Evolutionary conservation across 2,113 vertebrate species (phyloP), one percentile per base, ranked within the genome.

Genomic region (Cyrtonyx montezumae): DNA sequence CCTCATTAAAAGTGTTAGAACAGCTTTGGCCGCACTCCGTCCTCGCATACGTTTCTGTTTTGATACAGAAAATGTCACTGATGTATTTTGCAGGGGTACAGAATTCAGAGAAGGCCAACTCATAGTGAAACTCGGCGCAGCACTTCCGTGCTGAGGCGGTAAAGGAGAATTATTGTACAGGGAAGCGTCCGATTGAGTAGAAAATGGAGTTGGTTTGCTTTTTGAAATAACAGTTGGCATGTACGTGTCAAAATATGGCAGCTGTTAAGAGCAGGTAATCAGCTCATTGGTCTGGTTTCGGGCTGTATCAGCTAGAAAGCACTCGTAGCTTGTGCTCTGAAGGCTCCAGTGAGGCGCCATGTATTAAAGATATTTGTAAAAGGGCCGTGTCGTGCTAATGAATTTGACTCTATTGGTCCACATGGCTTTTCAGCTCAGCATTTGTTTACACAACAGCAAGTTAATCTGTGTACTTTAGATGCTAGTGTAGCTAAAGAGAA

Each of bases 131-230:
- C 91, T 95, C 61, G 75, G 68, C 16, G 2, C 87, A 90, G 87
- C 76, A 10, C 94, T 95, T 96, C 87, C 14, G 93, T 71, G 82
- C 89, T 26, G 13, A 62, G 82, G 73, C 3, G 3, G 89, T 79
- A 85, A 89, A 87, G 71, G 75, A 94, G 91, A 83, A 65, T 15
- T 73, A 8, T 11, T 67, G 75, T 76, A 43, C 67, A 58, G 79
- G 94, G 94, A 94, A 95, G 93, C 87, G 87, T 95, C 93, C 95
- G 74, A 70, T 92, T 91, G 92, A 92, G 84, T 85, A 94, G 93
- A 94, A 95, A 91, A 92, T 70, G 74, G 65, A 92, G 75, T 5
- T 49, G 46, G 21, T 84, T 92, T 90, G 70, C 79, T 93, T 86
- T 92, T 58, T 78, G 61, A 78, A 89, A 88, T 79, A 90, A 32